phyloP scores from a whole-genome alignment of 1,140 invertebrate genomes.

The Drosophila albomicans region DNA sequence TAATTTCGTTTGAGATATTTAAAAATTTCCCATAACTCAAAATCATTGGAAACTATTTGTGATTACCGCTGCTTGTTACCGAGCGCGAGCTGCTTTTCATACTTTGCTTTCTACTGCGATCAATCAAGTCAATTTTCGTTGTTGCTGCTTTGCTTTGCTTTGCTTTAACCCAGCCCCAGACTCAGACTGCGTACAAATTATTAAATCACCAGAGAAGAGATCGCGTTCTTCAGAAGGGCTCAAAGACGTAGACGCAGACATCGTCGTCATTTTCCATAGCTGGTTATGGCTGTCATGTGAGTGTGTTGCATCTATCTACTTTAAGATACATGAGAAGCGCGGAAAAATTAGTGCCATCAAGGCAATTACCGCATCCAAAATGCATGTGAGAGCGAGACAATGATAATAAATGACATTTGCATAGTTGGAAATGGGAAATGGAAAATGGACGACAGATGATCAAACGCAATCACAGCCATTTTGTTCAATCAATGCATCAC shows the following conservation, averaged over 20 bases:
- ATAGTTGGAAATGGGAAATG: slow-evolving; percentile 2
- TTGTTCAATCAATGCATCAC: slow-evolving; percentile 32
- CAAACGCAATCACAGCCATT: slow-evolving; percentile 7
- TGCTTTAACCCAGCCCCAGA: slow-evolving; percentile 40
- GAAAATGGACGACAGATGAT: too few species aligned
- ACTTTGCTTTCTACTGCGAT: slow-evolving; percentile 71
- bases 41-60: slow-evolving; percentile 79
- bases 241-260: slow-evolving; percentile 14
- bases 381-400: background rate
- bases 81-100: slow-evolving; percentile 59
- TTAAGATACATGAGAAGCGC: slow-evolving; percentile 32
- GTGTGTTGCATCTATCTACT: slow-evolving; percentile 25
- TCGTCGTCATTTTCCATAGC: slow-evolving; percentile 55
- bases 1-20: slow-evolving; percentile 71
- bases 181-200: slow-evolving; percentile 51
- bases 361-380: slow-evolving; percentile 48
- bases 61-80: slow-evolving; percentile 75
- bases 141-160: background rate
- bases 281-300: slow-evolving; percentile 56
- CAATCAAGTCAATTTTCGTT: slow-evolving; percentile 76
- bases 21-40: slow-evolving; percentile 77
- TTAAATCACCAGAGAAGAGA: slow-evolving; percentile 17
- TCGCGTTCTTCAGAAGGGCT: slow-evolving; percentile 6
- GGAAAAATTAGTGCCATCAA: slow-evolving; percentile 32
- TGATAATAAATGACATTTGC: slow-evolving; percentile 45